A percentile compares a stretch with the other conserved stretches of the same genome.
These are phyloP conservation scores for Poeciliopsis occidentalis DNA, from an alignment of 2,113 vertebrate species.

Conservation along the genomic window DNA sequence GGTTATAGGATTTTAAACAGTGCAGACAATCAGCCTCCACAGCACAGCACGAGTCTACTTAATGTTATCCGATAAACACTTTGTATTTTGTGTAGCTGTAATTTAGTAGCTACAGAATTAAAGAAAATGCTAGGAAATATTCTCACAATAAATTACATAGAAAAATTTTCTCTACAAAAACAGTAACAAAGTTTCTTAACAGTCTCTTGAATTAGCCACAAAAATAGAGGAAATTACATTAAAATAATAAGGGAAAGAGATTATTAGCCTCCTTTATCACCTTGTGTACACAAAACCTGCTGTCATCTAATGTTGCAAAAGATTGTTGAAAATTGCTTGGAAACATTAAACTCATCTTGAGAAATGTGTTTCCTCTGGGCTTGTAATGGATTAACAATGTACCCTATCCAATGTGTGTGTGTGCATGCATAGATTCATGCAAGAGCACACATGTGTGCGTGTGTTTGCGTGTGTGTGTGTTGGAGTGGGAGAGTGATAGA, in stretches of 20 bases:
- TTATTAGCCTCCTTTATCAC: constrained; percentile 38
- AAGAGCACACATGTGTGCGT: not conserved
- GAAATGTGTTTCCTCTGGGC: constrained; percentile 66
- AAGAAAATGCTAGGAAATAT: no score
- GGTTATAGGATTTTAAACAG: no score
- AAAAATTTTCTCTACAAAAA: constrained; percentile 30
- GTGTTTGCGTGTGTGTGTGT: constrained; percentile 14
- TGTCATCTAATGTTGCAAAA: constrained; percentile 55
- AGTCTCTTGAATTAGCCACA: constrained; percentile 22
- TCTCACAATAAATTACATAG: constrained; percentile 10
- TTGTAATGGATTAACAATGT: constrained; percentile 70
- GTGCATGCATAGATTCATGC: constrained; percentile 11
- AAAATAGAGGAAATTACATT: constrained; percentile 28
- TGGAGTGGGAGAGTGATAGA: constrained; percentile 52
- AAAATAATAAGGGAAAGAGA: constrained; percentile 22
- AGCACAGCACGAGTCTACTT: no score
- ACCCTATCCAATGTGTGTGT: constrained; percentile 46
- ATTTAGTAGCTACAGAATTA: no score
- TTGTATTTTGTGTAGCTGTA: no score
- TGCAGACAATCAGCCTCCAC: no score
- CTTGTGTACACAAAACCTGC: constrained; percentile 41
- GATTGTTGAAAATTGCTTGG: constrained; percentile 60
- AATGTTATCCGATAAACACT: no score
- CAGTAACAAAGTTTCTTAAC: constrained; percentile 21
- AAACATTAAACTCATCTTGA: constrained; percentile 74